phyloP scores from a whole-genome alignment of 2,113 vertebrate genomes.

The Elaphurus davidianus region DNA sequence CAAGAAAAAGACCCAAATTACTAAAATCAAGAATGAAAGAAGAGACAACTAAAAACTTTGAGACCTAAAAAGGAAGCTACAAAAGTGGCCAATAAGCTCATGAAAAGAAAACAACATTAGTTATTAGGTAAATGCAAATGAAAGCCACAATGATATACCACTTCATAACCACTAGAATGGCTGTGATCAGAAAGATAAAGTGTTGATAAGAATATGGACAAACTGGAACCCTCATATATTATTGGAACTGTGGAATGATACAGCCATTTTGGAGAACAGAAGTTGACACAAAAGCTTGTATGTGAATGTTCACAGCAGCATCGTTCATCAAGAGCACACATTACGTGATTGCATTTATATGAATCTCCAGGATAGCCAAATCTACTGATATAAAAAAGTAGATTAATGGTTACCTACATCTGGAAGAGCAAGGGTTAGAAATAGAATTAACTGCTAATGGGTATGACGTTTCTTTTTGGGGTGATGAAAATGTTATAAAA shows the following conservation, averaged over 20 bases:
- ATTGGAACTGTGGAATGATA: neutral
- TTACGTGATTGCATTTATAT: neutral
- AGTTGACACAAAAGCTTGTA: neutral
- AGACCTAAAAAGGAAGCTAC: neutral
- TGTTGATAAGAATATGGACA: neutral
- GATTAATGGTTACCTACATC: neutral
- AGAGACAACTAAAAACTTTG: neutral
- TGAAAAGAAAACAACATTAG: neutral
- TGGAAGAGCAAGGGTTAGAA: neutral
- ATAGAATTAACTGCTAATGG: neutral
- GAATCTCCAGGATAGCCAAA: neutral
- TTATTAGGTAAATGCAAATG: neutral
- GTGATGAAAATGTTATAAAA: neutral
- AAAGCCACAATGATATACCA: neutral
- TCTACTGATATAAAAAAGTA: neutral
- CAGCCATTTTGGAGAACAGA: neutral
- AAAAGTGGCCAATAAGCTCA: neutral
- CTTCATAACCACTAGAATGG: neutral
- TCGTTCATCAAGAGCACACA: neutral
- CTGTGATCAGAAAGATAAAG: neutral
- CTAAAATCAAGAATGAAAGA: neutral
- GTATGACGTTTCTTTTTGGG: neutral
- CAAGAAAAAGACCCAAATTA: neutral
- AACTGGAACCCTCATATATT: neutral
- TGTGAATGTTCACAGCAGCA: neutral